phyloP scores from a whole-genome alignment of 2,888 invertebrate species.

The Folsomia manolachei region DNA sequence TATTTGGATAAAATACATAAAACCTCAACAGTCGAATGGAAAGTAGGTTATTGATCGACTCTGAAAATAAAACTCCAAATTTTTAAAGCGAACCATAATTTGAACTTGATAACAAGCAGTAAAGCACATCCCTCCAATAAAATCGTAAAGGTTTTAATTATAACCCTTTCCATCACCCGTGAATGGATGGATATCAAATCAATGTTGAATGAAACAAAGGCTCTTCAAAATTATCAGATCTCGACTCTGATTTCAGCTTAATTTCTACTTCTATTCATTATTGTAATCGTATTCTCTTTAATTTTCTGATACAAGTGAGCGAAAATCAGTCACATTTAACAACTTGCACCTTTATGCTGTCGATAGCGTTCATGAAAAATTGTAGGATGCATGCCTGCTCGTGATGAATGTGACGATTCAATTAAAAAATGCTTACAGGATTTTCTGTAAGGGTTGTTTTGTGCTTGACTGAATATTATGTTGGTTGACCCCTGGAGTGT shows the following conservation, averaged over 20 bases:
- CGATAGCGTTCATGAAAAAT: not conserved
- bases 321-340: not conserved
- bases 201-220: not conserved
- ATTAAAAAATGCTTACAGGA: conserved; percentile 33
- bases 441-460: too few relatives aligned
- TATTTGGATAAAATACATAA: too few relatives aligned
- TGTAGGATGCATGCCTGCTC: conserved; percentile 2
- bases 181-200: too few relatives aligned
- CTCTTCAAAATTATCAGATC: not conserved
- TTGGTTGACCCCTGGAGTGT: conserved; percentile 40
- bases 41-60: too few relatives aligned
- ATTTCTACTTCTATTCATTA: not conserved
- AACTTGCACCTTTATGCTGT: not conserved
- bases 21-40: too few relatives aligned
- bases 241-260: not conserved
- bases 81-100: too few relatives aligned
- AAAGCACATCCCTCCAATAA: too few relatives aligned
- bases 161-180: too few relatives aligned
- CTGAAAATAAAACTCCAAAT: too few relatives aligned
- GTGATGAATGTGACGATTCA: conserved; percentile 35
- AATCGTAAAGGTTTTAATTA: too few relatives aligned
- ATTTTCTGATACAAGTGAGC: not conserved
- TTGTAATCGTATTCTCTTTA: not conserved
- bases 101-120: too few relatives aligned
- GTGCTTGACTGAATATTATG: conserved; percentile 38